Evolutionary conservation across 2,888 invertebrate genomes (phyloP).

Genomic region (Cephonodes hylas): DNA sequence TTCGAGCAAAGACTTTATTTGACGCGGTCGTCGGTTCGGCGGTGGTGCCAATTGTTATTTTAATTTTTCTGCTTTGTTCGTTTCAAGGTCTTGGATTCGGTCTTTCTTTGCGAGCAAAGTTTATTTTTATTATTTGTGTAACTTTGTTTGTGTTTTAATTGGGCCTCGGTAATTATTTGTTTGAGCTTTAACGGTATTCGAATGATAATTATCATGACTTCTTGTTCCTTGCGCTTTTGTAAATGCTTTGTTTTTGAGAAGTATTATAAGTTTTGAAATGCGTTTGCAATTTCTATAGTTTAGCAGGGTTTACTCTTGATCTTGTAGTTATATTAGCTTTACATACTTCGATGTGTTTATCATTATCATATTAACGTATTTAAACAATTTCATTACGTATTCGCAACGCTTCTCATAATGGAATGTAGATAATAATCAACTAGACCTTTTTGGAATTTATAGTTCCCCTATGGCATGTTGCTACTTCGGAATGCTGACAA

Average conservation of each 20-base stretch:
- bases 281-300: no score
- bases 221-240: not conserved
- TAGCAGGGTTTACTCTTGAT: no score
- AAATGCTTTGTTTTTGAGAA: not conserved
- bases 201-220: not conserved
- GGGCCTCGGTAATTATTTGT: not conserved
- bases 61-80: conserved; percentile 19
- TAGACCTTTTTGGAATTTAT: no score
- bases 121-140: not conserved
- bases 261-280: not conserved
- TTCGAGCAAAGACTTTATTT: conserved; percentile 39
- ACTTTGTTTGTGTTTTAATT: conserved; percentile 4
- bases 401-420: no score
- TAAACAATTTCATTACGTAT: no score
- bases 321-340: no score
- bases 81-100: not conserved
- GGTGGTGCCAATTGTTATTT: conserved; percentile 31
- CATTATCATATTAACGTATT: no score
- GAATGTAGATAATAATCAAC: no score
- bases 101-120: not conserved
- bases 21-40: conserved; percentile 29
- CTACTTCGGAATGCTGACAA: not conserved
- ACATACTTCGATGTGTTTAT: no score
- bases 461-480: no score
- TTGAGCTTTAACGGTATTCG: not conserved